Conservation (phyloP, 2,797 vertebrate species). For the Euphonia xanthogaster region DNA sequence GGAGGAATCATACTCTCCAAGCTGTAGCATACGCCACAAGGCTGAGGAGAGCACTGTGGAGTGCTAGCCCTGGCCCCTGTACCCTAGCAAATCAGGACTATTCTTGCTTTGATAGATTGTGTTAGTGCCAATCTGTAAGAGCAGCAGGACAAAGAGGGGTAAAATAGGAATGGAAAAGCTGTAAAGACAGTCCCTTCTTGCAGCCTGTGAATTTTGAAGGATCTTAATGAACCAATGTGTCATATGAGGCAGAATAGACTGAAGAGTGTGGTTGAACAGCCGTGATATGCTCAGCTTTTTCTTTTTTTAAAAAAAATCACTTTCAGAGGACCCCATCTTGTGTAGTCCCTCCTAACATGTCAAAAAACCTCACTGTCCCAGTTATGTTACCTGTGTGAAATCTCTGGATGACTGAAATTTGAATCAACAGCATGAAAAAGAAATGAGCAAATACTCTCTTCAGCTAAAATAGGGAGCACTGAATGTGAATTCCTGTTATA, state of each 20-base stretch:
- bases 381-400: constrained; percentile 20
- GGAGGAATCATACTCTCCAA: neutral
- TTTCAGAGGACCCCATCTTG: neutral
- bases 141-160: neutral
- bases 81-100: neutral
- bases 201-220: neutral
- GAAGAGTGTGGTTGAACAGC: neutral
- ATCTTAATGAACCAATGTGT: neutral
- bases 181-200: neutral
- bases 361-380: neutral
- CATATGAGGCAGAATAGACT: neutral
- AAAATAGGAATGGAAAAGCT: neutral
- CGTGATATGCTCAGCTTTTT: neutral
- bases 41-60: neutral
- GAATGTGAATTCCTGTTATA: constrained; percentile 48
- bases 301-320: neutral
- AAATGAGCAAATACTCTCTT: constrained; percentile 37
- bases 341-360: neutral
- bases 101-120: neutral
- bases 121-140: neutral
- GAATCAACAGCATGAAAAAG: constrained; percentile 49
- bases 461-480: neutral
- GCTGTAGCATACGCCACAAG: neutral
- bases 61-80: neutral
- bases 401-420: neutral